Conservation (phyloP, 2,113 vertebrate genomes). For the Panthera leo region DNA sequence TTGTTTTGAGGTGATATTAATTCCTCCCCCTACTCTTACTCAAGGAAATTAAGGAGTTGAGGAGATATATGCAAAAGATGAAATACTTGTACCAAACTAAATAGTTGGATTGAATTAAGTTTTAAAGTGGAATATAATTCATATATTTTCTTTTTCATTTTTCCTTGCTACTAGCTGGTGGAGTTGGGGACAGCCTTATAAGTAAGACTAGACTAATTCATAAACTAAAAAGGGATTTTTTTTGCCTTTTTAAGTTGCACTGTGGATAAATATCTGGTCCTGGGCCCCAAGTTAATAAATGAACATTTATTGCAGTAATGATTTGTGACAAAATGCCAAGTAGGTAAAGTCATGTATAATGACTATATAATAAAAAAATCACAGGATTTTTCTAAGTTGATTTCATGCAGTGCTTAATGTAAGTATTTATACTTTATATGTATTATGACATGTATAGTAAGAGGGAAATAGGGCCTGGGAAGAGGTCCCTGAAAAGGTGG, state of each 20-base stretch:
- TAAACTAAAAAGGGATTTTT: not conserved
- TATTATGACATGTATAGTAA: not conserved
- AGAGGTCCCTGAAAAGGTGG: not conserved
- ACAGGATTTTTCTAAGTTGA: not conserved
- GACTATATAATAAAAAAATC: not conserved
- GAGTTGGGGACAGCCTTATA: not conserved
- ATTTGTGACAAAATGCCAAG: not conserved
- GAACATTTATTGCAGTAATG: not conserved
- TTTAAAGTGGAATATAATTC: not conserved
- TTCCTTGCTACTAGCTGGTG: not conserved
- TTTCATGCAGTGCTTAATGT: not conserved
- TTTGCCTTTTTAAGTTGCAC: not conserved
- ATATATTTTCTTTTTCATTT: not conserved
- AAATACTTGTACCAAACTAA: not conserved
- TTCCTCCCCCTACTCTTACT: not conserved
- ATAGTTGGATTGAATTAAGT: not conserved
- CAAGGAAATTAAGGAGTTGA: not conserved
- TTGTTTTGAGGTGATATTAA: not conserved
- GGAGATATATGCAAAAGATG: not conserved
- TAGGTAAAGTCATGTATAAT: not conserved
- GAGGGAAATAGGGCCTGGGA: not conserved
- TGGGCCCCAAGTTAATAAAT: not conserved
- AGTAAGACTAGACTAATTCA: not conserved
- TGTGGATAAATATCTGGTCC: not conserved
- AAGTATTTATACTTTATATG: not conserved